These are phyloP conservation scores for Tortricodes alternella DNA, from an alignment of 2,888 invertebrate species.

Conservation along the genomic window DNA sequence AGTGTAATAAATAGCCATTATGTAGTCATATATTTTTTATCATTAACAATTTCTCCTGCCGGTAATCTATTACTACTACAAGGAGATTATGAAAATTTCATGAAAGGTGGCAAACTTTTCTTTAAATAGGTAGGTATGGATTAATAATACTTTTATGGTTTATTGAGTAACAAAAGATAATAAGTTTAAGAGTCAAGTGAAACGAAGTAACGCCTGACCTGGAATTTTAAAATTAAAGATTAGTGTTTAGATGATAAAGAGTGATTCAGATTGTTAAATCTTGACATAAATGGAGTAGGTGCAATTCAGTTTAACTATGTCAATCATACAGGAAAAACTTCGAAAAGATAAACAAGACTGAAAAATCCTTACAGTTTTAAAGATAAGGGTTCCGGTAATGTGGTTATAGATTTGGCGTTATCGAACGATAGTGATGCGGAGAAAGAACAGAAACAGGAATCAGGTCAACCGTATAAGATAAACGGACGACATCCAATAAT, in stretches of 20 bases:
- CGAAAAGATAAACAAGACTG: constrained; percentile 32
- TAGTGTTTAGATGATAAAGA: constrained; percentile 17
- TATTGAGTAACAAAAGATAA: too few species aligned
- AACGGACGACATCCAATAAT: constrained; percentile 21
- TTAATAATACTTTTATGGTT: too few species aligned
- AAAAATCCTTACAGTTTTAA: constrained; percentile 39
- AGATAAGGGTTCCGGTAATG: constrained; percentile 36
- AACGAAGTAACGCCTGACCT: constrained; percentile 16
- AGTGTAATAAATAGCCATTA: neutral
- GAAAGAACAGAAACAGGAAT: constrained; percentile 52
- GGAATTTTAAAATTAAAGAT: constrained; percentile 21
- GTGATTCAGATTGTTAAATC: constrained; percentile 39
- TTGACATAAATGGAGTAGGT: constrained; percentile 50
- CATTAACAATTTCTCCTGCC: neutral
- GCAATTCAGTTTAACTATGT: constrained; percentile 50
- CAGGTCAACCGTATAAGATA: constrained; percentile 63
- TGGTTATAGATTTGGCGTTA: constrained; percentile 40
- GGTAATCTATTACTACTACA: too few species aligned
- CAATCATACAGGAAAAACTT: constrained; percentile 39
- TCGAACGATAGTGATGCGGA: constrained; percentile 53
- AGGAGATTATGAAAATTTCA: too few species aligned
- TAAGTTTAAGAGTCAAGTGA: too few species aligned
- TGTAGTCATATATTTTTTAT: neutral
- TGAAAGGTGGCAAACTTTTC: too few species aligned
- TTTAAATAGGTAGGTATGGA: too few species aligned